Conservation (phyloP, 2,888 invertebrate genomes). For the Orgyia antiqua region DNA sequence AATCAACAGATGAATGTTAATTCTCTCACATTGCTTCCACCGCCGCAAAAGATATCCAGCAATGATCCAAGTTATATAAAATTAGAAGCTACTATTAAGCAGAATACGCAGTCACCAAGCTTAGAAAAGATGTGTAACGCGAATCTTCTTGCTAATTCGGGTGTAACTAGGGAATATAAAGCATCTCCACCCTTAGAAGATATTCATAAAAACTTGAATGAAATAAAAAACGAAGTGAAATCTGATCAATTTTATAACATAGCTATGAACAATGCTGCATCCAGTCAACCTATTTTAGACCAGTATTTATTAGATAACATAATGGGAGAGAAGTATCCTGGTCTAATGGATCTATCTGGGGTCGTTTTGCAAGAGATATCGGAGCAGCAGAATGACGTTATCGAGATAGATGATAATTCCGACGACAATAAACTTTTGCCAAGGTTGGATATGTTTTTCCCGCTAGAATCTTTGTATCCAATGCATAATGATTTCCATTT, state of each 20-base stretch:
- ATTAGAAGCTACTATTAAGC: slow-evolving; percentile 65
- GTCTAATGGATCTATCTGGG: slow-evolving; percentile 54
- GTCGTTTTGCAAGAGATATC: slow-evolving; percentile 52
- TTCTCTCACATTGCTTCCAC: slow-evolving; percentile 54
- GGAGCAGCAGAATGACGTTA: slow-evolving; percentile 61
- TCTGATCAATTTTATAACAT: slow-evolving; percentile 62
- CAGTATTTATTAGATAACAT: slow-evolving; percentile 66
- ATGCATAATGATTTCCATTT: slow-evolving; percentile 71
- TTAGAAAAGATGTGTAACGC: slow-evolving; percentile 67
- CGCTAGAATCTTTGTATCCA: slow-evolving; percentile 58
- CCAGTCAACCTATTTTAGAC: slow-evolving; percentile 57
- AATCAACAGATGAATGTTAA: slow-evolving; percentile 62
- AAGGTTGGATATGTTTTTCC: slow-evolving; percentile 64
- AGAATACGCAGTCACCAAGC: slow-evolving; percentile 67
- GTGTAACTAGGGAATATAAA: slow-evolving; percentile 58
- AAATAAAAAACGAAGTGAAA: slow-evolving; percentile 69
- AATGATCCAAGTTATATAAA: slow-evolving; percentile 71
- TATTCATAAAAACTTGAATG: slow-evolving; percentile 64
- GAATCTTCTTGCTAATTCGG: slow-evolving; percentile 49
- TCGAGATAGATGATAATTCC: slow-evolving; percentile 71
- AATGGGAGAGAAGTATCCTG: slow-evolving; percentile 60
- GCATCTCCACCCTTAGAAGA: slow-evolving; percentile 69
- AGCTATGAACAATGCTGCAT: slow-evolving; percentile 40
- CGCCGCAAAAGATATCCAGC: slow-evolving; percentile 56
- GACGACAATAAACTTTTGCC: slow-evolving; percentile 65